phyloP scores from a whole-genome alignment of 2,888 invertebrate genomes.

The Acleris laterana region DNA sequence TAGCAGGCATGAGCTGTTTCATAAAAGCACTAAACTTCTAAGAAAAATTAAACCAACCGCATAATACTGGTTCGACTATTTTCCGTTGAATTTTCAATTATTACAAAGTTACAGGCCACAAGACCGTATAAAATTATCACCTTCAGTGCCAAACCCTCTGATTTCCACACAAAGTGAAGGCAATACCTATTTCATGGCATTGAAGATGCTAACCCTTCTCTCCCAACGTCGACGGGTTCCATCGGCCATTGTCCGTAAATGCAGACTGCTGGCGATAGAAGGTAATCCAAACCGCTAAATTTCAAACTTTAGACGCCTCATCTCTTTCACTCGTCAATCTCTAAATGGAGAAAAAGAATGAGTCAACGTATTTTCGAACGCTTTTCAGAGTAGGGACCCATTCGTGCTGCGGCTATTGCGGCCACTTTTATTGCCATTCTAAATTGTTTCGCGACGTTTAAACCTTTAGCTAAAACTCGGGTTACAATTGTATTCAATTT shows the following conservation, averaged over 20 bases:
- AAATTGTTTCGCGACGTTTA: slow-evolving; percentile 45
- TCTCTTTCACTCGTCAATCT: not conserved
- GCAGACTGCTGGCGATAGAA: not conserved
- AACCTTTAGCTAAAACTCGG: slow-evolving; percentile 33
- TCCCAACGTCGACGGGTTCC: slow-evolving; percentile 16
- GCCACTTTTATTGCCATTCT: slow-evolving; percentile 45
- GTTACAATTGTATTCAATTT: slow-evolving; percentile 6
- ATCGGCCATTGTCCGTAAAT: slow-evolving; percentile 22
- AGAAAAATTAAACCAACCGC: no score
- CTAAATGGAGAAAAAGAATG: not conserved
- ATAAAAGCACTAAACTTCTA: no score
- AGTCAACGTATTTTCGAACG: not conserved
- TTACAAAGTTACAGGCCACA: no score
- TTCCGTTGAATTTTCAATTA: no score
- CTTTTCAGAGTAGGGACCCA: not conserved
- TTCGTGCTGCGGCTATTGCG: slow-evolving; percentile 22
- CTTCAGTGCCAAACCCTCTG: no score
- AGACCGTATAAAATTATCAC: no score
- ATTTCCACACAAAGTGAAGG: no score
- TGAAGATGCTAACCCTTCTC: slow-evolving; percentile 15
- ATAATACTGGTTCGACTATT: no score
- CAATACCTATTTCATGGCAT: no score
- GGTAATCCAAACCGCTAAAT: not conserved
- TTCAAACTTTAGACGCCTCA: not conserved
- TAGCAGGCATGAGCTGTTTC: no score